These are phyloP conservation scores for Pseudomugil gertrudae DNA, from an alignment of 2,797 vertebrate genomes.

Conservation along the genomic window DNA sequence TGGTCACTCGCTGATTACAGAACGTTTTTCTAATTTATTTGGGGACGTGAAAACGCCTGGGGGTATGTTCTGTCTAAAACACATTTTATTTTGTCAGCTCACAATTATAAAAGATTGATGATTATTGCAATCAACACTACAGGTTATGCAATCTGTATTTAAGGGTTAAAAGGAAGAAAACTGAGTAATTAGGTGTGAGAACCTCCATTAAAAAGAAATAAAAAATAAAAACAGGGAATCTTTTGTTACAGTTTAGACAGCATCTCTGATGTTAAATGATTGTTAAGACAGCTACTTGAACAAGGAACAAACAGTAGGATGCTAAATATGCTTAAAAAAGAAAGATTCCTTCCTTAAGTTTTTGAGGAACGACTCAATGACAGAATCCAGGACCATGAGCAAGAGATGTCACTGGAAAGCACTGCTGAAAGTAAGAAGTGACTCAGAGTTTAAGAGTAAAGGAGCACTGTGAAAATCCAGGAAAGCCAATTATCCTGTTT, in stretches of 20 bases:
- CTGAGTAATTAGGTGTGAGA: slow-evolving; percentile 33
- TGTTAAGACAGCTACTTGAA: slow-evolving; percentile 22
- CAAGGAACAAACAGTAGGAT: slow-evolving; percentile 40
- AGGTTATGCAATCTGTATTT: slow-evolving; percentile 18
- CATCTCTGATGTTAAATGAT: slow-evolving; percentile 46
- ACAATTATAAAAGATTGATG: slow-evolving; percentile 29
- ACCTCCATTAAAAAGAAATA: slow-evolving; percentile 28
- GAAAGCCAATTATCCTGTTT: slow-evolving; percentile 50
- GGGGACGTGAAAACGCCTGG: slow-evolving; percentile 41
- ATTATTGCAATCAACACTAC: slow-evolving; percentile 28
- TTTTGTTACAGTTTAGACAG: slow-evolving; percentile 23
- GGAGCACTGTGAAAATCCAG: slow-evolving; percentile 57
- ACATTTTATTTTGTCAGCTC: slow-evolving; percentile 41
- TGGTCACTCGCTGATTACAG: slow-evolving; percentile 55
- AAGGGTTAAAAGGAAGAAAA: slow-evolving; percentile 19
- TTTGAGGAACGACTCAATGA: slow-evolving; percentile 41
- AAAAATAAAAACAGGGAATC: slow-evolving; percentile 3
- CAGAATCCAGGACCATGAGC: slow-evolving; percentile 57
- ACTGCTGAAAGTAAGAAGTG: slow-evolving; percentile 60
- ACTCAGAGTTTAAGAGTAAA: slow-evolving; percentile 54
- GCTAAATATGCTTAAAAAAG: slow-evolving; percentile 49
- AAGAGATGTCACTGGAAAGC: slow-evolving; percentile 60
- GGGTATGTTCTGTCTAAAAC: slow-evolving; percentile 36
- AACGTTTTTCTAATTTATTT: slow-evolving; percentile 50
- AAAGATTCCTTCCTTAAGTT: slow-evolving; percentile 57